These are phyloP conservation scores for Tauraco hartlaubi DNA, from an alignment of 2,797 vertebrate genomes.

Conservation along the genomic window DNA sequence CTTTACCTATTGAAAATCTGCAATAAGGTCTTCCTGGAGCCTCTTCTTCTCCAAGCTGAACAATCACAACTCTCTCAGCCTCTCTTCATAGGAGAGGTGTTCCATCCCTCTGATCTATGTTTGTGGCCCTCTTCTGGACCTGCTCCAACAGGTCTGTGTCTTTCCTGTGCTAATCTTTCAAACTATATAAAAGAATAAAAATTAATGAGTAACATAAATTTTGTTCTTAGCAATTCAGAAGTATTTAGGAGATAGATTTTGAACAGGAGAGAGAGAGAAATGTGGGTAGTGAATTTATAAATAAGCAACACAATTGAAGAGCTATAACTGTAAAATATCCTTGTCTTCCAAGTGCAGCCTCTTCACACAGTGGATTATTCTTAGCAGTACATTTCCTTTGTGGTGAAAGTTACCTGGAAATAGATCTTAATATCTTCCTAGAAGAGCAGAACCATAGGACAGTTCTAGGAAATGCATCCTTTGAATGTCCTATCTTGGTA, in stretches of 20 bases:
- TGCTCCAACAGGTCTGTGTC: no score
- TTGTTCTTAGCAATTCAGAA: neutral
- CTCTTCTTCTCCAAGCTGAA: no score
- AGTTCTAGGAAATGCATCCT: neutral
- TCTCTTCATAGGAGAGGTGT: no score
- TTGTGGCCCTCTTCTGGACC: no score
- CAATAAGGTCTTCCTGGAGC: no score
- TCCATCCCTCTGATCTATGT: no score
- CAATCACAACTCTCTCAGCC: no score
- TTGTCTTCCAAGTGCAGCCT: neutral
- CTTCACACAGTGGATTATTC: neutral
- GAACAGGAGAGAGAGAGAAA: neutral
- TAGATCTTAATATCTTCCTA: neutral
- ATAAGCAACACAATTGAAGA: neutral
- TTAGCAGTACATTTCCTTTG: neutral
- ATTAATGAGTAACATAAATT: neutral
- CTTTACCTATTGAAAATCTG: no score
- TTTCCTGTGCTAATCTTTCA: neutral
- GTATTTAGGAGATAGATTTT: neutral
- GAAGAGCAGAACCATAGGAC: neutral
- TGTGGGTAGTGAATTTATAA: neutral
- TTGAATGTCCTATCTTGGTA: neutral
- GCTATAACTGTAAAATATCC: neutral
- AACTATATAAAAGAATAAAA: neutral
- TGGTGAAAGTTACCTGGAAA: neutral